Evolutionary conservation across 2,888 invertebrate species (phyloP), one percentile per base, ranked within the genome.

Genomic region (Nymphalis c-album): DNA sequence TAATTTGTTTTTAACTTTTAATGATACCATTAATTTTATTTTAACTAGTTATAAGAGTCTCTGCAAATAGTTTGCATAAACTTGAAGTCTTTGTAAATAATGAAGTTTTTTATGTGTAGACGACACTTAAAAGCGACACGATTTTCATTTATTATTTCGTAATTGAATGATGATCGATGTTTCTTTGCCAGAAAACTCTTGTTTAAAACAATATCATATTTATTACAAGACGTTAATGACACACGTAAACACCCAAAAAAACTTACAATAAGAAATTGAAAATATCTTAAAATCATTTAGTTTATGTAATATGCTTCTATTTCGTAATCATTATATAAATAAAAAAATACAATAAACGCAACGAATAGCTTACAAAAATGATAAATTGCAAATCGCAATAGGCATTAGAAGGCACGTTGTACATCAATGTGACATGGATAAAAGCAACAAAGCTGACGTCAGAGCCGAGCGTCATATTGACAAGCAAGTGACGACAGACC

Each of bases 401-500:
- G 22, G 35, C 47, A 61, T 66, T 66, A 66, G 55, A 48, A 61
- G 40, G 53, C 47, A 53, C 60, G 61, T 55, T 60, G 60, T 61
- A 60, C 47, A 66, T 66, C 60, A 53, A 35, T 48, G 20, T 57
- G 66, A 55, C 66, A 61, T 31, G 51, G 66, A 64, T 57, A 59
- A 64, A 60, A 65, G 53, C 65, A 65, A 65, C 60, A 65, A 65
- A 65, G 60, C 64, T 60, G 45, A 53, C 53, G 60, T 65, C 64
- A 60, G 16, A 10, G 51, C 59, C 18, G 45, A 26, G n/a, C 64
- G 62, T 26, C 58, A 60, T 71, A 64, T 66, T 71, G 69, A 71
- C 69, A 61, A 59, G 64, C 64, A 67, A 65, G 53, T 48, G 69
- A 63, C 69, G 71, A 66, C 63, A 69, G 69, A 51, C 61, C 47